phyloP scores from a whole-genome alignment of 2,113 vertebrate species.

The Orycteropus afer region DNA sequence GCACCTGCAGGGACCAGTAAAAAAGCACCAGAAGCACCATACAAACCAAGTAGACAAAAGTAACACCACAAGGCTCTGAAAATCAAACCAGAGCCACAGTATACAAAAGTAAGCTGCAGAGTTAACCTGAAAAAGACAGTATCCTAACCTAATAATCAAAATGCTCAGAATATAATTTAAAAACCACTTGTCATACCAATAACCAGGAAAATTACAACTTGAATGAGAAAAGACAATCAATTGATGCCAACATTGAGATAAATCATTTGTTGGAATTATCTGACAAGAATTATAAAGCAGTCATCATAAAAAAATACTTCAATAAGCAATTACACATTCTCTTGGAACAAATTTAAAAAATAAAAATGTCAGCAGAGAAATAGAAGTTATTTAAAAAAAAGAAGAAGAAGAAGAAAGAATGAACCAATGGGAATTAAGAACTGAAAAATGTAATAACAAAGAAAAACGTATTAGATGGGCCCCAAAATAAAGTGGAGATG shows the following conservation, averaged over 20 bases:
- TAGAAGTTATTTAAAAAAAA: not conserved
- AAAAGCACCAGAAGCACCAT: not conserved
- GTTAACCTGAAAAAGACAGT: not conserved
- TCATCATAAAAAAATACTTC: not conserved
- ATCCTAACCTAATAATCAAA: not conserved
- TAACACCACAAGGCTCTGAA: not conserved
- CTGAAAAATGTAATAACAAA: not conserved
- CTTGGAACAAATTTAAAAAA: slow-evolving; percentile 6
- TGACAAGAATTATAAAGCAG: no score
- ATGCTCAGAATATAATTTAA: not conserved
- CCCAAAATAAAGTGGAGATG: not conserved
- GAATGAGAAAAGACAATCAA: no score
- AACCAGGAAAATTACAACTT: not conserved
- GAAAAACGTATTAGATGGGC: not conserved
- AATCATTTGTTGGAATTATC: no score
- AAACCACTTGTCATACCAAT: not conserved
- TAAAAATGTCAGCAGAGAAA: not conserved
- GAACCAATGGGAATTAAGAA: no score
- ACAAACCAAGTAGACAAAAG: not conserved
- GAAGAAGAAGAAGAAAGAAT: no score
- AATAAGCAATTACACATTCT: not conserved
- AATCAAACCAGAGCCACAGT: not conserved
- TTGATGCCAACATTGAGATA: no score
- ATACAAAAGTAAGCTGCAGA: not conserved
- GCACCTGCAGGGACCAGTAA: not conserved